Conservation (phyloP, 2,888 invertebrate species). For the Ormyrus nitidulus region DNA sequence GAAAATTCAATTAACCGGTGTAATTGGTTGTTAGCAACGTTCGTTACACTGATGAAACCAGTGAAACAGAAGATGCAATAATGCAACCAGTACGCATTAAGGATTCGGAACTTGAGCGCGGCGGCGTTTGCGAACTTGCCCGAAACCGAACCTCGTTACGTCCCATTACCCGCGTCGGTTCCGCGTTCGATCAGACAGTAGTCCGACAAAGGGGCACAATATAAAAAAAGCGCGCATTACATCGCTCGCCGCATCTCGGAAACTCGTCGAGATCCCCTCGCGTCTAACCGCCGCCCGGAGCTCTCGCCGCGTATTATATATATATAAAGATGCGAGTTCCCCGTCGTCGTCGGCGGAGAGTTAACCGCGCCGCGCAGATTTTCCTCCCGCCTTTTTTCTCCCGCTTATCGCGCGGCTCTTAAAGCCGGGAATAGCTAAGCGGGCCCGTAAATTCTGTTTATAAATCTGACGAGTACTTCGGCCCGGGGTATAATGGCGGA, state of each 20-base stretch:
- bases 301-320: not conserved
- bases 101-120: too few relatives aligned
- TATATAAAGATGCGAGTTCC: constrained; percentile 40
- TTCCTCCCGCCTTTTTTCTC: not conserved
- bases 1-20: too few relatives aligned
- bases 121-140: too few relatives aligned
- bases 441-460: constrained; percentile 48
- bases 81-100: too few relatives aligned
- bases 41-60: too few relatives aligned
- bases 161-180: too few relatives aligned
- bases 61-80: too few relatives aligned
- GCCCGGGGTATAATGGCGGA: not conserved
- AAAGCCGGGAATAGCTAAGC: constrained; percentile 30
- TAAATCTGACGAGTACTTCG: constrained; percentile 35
- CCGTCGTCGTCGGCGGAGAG: constrained; percentile 35
- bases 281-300: not conserved
- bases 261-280: constrained; percentile 13
- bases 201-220: not conserved
- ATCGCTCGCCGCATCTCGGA: constrained; percentile 11
- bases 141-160: too few relatives aligned
- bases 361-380: not conserved
- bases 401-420: constrained; percentile 29
- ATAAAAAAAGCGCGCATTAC: not conserved
- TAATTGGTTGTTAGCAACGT: too few relatives aligned
- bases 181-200: not conserved